Conservation (phyloP, 2,888 invertebrate species). For the Aporophyla nigra region DNA sequence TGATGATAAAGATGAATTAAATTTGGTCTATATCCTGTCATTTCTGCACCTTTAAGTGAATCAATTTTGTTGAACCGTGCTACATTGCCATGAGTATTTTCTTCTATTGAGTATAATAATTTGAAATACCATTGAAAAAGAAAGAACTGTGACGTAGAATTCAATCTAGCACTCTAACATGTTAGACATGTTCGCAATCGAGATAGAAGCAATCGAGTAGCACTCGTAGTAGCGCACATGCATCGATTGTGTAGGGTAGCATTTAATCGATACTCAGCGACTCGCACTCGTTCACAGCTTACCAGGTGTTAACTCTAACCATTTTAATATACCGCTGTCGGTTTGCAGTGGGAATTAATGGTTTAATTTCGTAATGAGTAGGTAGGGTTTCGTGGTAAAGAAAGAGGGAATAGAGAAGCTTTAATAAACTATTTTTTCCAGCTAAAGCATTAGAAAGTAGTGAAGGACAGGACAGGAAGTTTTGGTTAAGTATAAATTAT, state of each 20-base stretch:
- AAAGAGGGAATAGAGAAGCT: background rate
- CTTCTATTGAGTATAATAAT: background rate
- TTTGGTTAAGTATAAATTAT: too few relatives aligned
- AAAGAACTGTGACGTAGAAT: background rate
- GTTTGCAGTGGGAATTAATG: background rate
- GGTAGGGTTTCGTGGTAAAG: constrained; percentile 2
- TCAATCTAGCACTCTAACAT: background rate
- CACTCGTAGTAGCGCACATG: constrained; percentile 13
- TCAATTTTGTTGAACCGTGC: background rate
- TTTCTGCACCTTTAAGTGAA: too few relatives aligned
- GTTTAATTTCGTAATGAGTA: constrained; percentile 14
- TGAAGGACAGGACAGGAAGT: too few relatives aligned
- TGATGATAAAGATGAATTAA: too few relatives aligned
- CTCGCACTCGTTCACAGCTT: constrained; percentile 13
- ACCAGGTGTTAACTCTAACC: constrained; percentile 32
- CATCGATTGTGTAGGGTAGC: constrained; percentile 50
- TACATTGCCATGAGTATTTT: background rate
- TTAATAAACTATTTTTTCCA: background rate
- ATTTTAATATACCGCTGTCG: background rate
- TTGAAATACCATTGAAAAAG: background rate
- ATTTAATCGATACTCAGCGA: constrained; percentile 62
- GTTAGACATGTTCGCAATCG: background rate
- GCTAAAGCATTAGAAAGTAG: too few relatives aligned
- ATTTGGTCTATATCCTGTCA: too few relatives aligned
- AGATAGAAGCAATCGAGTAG: constrained; percentile 43